Base-by-base conservation (phyloP, 2,113 vertebrate species). In the Osmerus mordax region DNA sequence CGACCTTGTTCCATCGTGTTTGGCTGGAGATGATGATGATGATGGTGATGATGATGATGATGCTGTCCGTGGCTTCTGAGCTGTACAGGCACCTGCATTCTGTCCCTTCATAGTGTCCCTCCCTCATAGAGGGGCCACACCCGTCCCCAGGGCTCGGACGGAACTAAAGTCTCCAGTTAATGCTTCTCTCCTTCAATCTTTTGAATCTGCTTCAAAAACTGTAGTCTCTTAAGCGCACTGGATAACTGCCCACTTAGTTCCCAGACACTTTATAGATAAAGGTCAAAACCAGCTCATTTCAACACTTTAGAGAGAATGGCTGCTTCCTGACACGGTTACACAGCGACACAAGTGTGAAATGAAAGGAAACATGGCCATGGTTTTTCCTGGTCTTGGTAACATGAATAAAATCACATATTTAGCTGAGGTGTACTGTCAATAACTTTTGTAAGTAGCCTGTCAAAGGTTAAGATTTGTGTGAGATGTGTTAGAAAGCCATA, bases 71-170 rank as follows among this genome's bases (percentile, higher is more conserved):
- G 81, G 82, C 77, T 81, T 32, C 78, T 92, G 86, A 85, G 89
- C 90, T 91, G 73, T 75, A 91, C 91, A 97, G 96, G 93, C 94
- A 97, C 95, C 96, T 98, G 96, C 97, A 98, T 98, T 97, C 70
- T 81, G 75, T 72, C 61, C 61, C 16, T n/a, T 8, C 28, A 13
- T 6, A 36, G 61, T 1, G 14, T 23, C 23, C 60, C 16, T 36
- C 28, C 28, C 13, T 16, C 61, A 4, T 16, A 18, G 3, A 29
- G 28, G 15, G 5, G 28, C 25, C 14, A 3, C 12, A 29, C 21
- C 14, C 16, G 32, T 32, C 29, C 32, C 61, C 16, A 15, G 28
- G 3, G 54, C 15, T 18, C 1, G 54, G 54, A 16, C 18, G 18
- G 54, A 55, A 55, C 4, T 4, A 55, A 55, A 55, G 54, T 15